phyloP scores from a whole-genome alignment of 2,888 invertebrate genomes.

The Pimpla rufipes region DNA sequence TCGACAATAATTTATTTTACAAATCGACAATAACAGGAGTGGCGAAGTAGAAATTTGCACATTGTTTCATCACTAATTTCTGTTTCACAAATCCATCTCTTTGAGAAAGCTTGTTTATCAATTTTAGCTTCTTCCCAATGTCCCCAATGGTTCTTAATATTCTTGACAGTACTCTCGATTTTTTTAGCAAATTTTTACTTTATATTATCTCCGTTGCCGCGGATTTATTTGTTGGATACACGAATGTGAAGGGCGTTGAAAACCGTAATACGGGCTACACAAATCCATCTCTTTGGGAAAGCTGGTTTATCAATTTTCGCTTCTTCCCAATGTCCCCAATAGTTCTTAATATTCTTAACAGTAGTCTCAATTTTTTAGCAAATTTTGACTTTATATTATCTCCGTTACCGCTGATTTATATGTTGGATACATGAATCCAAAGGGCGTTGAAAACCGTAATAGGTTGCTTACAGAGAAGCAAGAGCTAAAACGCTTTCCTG shows the following conservation, averaged over 20 bases:
- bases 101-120: too few relatives aligned
- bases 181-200: neutral
- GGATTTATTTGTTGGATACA: neutral
- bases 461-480: conserved; percentile 15
- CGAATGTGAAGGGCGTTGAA: neutral
- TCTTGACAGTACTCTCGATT: neutral
- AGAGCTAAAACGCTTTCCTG: conserved; percentile 7
- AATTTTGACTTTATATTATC: too few relatives aligned
- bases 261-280: too few relatives aligned
- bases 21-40: too few relatives aligned
- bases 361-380: neutral
- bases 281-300: too few relatives aligned
- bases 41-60: too few relatives aligned
- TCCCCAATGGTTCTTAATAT: neutral
- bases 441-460: neutral
- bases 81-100: too few relatives aligned
- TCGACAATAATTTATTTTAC: too few relatives aligned
- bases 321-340: too few relatives aligned
- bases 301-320: too few relatives aligned
- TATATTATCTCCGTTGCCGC: neutral
- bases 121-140: too few relatives aligned
- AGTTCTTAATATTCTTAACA: neutral
- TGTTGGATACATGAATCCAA: neutral
- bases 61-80: too few relatives aligned
- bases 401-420: neutral